Percentiles rank a stretch among this genome's conserved stretches.
These are phyloP conservation scores for Periparus ater DNA, from an alignment of 2,797 vertebrate species.

Conservation along the genomic window DNA sequence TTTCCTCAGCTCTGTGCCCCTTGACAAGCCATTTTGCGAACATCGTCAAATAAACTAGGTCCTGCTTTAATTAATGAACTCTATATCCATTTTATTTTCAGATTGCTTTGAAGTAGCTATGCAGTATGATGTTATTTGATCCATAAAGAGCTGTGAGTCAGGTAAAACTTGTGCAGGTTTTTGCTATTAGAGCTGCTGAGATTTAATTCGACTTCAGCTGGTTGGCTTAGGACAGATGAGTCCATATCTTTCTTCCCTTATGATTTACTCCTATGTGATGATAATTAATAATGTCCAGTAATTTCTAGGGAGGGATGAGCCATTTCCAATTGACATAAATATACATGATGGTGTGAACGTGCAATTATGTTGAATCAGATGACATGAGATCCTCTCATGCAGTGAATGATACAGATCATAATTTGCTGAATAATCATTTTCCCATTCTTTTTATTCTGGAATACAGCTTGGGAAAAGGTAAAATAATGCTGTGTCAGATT, in stretches of 20 bases:
- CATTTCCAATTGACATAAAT: neutral
- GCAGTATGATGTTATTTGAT: neutral
- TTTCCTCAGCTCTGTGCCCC: neutral
- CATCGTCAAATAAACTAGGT: neutral
- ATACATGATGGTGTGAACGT: neutral
- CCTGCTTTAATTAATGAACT: conserved; percentile 42
- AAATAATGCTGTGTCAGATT: neutral
- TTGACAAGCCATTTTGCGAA: neutral
- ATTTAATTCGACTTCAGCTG: neutral
- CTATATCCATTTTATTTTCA: conserved; percentile 36
- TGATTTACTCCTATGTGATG: neutral
- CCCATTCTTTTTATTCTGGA: neutral
- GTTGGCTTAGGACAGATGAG: neutral
- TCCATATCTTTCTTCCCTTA: neutral
- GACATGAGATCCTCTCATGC: neutral
- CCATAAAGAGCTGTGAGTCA: neutral
- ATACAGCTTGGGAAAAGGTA: neutral
- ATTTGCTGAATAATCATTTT: neutral
- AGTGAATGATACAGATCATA: neutral
- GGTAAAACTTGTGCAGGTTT: neutral
- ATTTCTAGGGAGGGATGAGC: neutral
- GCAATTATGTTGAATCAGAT: neutral
- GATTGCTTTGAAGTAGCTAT: conserved; percentile 49
- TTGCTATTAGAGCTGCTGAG: neutral
- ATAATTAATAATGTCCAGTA: neutral